Evolutionary conservation across 2,113 vertebrate species (phyloP).

Genomic region (Dascyllus trimaculatus): DNA sequence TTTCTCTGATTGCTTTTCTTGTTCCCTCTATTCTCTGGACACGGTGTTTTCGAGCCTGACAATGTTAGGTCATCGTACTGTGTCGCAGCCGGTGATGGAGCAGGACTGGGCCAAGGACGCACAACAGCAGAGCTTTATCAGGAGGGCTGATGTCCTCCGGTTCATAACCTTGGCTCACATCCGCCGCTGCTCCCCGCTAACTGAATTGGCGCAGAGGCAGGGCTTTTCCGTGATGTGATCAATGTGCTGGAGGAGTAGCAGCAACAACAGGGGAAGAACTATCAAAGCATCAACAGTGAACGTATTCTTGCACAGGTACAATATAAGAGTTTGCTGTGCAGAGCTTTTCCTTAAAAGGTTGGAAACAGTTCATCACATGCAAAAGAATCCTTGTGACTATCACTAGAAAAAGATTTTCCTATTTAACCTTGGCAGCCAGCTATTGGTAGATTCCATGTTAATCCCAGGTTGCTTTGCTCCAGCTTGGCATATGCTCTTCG

Average conservation of each 20-base stretch:
- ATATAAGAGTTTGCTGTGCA: background rate
- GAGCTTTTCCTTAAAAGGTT: conserved; percentile 2
- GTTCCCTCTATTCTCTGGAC: conserved; percentile 10
- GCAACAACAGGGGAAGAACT: conserved; percentile 4
- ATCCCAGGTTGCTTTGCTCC: conserved; percentile 55
- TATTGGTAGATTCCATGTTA: conserved; percentile 32
- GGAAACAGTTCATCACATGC: conserved; percentile 16
- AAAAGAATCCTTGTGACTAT: conserved; percentile 28
- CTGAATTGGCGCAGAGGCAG: conserved; percentile 56
- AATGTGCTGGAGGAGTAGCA: conserved; percentile 30
- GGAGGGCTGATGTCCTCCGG: conserved; percentile 67
- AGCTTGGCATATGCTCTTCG: conserved; percentile 45
- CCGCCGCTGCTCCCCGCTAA: conserved; percentile 70
- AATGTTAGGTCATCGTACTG: conserved; percentile 34
- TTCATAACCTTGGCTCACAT: conserved; percentile 73
- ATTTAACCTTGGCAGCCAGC: conserved; percentile 13
- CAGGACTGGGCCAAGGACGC: conserved; percentile 67
- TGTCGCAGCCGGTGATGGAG: conserved; percentile 24
- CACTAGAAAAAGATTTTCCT: conserved; percentile 9
- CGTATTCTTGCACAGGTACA: background rate
- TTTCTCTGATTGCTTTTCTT: conserved; percentile 76
- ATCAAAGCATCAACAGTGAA: conserved; percentile 11
- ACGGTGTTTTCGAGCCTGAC: conserved; percentile 33
- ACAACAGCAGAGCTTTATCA: conserved; percentile 69
- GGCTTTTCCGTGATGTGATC: conserved; percentile 58